Base-by-base conservation (phyloP, 37 sponge, comb jelly and placozoan genomes). In the Haliclona indistincta region DNA sequence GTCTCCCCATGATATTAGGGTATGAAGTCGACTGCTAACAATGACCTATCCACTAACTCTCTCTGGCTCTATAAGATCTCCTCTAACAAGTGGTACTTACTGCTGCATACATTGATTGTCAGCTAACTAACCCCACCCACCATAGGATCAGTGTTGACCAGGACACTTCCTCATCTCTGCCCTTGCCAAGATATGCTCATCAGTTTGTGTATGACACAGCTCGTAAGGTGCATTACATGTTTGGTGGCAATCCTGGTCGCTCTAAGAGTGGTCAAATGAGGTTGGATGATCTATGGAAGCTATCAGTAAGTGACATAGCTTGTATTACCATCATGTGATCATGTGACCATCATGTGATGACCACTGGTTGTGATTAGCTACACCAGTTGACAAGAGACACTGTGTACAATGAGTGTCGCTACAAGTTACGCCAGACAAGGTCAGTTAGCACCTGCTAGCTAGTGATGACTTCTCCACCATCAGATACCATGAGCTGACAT, bases 171-270 rank as follows among this genome's bases (percentile, higher is more conserved):
- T n/a, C 72, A 20, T 11, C 51, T 19, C 43, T 56, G 34, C 93
- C 93, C n/a, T 76, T 79, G 54, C 88, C 93, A 10, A 64, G 93
- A 37, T 92, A 55, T 47, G 93, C 85, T 0, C 85, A 92, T 67
- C 88, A 87, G 85, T 63, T 92, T n/a, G 82, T 92, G 19, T 88
- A 71, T 38, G 85, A 92, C 63, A 75, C 38, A 19, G 15, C 43
- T 11, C 55, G 63, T 22, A 78, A 92, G 58, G 44, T 69, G 32
- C 88, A 92, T 56, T 92, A 87, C 88, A 54, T 92, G 78, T 92
- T 87, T 80, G 93, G 88, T 33, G 93, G 93, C 35, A 79, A 87
- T 69, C 82, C 81, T 38, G 84, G 80, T 49, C 38, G 38, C 44
- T 28, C 47, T 34, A 52, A 68, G 37, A 17, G 35, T 1, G n/a